A percentile compares a stretch with the other conserved stretches of the same genome.
phyloP scores from a whole-genome alignment of 2,113 vertebrate species.

The Centrocercus urophasianus region DNA sequence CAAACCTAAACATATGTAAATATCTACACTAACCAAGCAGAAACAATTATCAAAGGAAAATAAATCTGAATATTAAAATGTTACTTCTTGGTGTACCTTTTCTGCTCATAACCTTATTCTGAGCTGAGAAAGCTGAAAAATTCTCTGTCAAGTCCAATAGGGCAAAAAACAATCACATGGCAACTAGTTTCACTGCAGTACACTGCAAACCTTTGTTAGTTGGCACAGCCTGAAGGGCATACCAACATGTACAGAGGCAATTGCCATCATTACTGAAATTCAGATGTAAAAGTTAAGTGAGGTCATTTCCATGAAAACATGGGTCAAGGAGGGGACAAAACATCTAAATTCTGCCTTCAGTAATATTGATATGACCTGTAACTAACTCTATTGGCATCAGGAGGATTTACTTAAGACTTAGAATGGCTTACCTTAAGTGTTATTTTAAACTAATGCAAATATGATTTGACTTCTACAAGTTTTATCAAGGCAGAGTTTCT shows the following conservation, averaged over 20 bases:
- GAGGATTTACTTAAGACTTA: not conserved
- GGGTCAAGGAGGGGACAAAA: not conserved
- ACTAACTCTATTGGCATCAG: not conserved
- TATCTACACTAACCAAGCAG: not conserved
- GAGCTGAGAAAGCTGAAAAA: not conserved
- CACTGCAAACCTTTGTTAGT: constrained; percentile 25
- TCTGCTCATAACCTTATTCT: not conserved
- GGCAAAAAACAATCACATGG: constrained; percentile 16
- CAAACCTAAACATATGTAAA: not conserved
- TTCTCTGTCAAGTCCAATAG: constrained; percentile 27
- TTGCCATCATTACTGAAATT: constrained; percentile 47
- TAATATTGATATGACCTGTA: not conserved
- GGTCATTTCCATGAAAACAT: not conserved
- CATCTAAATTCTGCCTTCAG: not conserved
- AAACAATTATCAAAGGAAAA: not conserved
- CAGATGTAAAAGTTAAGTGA: not conserved
- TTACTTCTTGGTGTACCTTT: not conserved
- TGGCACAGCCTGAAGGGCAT: constrained; percentile 27
- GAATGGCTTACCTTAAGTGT: not conserved
- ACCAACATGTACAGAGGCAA: constrained; percentile 15
- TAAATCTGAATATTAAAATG: not conserved
- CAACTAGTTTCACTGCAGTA: not conserved
- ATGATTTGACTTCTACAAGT: not conserved
- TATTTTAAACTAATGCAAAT: not conserved
- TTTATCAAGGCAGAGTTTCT: not conserved